Conservation (phyloP, 2,888 invertebrate species). For the Imbricaverruca yamaguchii region DNA sequence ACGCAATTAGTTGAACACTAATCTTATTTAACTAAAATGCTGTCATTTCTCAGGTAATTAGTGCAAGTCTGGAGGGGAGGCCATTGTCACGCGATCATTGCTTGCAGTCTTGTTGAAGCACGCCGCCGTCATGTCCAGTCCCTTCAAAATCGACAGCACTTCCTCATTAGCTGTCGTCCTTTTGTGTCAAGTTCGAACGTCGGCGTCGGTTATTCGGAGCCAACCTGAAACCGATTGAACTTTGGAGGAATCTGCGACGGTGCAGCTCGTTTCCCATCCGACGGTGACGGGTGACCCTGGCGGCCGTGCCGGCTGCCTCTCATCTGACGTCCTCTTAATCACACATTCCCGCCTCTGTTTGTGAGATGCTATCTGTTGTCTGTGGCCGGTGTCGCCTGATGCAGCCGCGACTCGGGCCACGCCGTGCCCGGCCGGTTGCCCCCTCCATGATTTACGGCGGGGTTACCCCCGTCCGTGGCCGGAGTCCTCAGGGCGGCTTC, state of each 20-base stretch:
- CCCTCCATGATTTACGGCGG: background rate
- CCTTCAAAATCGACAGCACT: background rate
- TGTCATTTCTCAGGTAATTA: too few species aligned
- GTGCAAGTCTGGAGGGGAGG: too few species aligned
- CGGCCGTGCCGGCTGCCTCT: background rate
- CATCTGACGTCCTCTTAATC: background rate
- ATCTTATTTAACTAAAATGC: too few species aligned
- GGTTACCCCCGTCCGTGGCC: background rate
- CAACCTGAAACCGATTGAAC: background rate
- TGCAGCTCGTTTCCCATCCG: background rate
- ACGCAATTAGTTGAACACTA: too few species aligned
- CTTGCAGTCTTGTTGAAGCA: background rate
- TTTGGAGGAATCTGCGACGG: background rate
- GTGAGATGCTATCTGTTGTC: slow-evolving; percentile 2
- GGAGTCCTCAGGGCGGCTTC: background rate
- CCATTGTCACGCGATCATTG: background rate
- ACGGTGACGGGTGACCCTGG: background rate
- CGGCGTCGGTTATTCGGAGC: background rate
- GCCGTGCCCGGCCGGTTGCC: background rate
- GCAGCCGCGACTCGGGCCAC: background rate
- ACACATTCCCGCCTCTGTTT: background rate
- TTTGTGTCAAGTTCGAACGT: background rate
- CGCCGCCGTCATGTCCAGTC: background rate
- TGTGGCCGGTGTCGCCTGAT: background rate
- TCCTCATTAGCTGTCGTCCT: background rate